These are phyloP conservation scores for Trachelus tabidus DNA, from an alignment of 2,888 invertebrate genomes.

Conservation along the genomic window DNA sequence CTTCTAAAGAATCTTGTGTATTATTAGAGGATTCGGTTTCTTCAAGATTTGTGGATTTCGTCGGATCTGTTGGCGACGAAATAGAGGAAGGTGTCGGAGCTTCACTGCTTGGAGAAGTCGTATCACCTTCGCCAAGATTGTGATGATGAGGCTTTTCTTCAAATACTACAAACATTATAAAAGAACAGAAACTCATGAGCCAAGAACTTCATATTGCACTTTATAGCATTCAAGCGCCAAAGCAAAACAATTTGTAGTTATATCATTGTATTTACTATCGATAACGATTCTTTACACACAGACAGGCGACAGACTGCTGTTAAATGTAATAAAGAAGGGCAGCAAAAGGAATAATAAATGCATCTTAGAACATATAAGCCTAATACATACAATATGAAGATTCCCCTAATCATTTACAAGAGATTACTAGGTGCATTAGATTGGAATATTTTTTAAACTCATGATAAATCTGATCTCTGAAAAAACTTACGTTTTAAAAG, in stretches of 20 bases:
- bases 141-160: conserved; percentile 75
- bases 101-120: conserved; percentile 53
- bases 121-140: conserved; percentile 50
- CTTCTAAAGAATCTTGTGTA: conserved; percentile 44
- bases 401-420: neutral
- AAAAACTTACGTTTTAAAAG: neutral
- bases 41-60: conserved; percentile 58
- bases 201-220: neutral
- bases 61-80: conserved; percentile 58
- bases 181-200: conserved; percentile 14
- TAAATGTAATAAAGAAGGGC: neutral
- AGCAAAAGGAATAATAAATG: too few relatives aligned
- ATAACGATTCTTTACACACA: neutral
- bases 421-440: neutral
- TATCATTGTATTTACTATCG: neutral
- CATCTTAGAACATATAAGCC: neutral
- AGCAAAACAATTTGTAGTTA: neutral
- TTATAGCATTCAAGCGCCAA: neutral
- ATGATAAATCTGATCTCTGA: too few relatives aligned
- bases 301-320: neutral
- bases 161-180: conserved; percentile 71
- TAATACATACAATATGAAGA: neutral
- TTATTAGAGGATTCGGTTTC: conserved; percentile 53
- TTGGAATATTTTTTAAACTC: neutral
- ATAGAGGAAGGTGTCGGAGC: conserved; percentile 57